phyloP scores from a whole-genome alignment of 2,888 invertebrate species.

The Ennomos fuscantarius region DNA sequence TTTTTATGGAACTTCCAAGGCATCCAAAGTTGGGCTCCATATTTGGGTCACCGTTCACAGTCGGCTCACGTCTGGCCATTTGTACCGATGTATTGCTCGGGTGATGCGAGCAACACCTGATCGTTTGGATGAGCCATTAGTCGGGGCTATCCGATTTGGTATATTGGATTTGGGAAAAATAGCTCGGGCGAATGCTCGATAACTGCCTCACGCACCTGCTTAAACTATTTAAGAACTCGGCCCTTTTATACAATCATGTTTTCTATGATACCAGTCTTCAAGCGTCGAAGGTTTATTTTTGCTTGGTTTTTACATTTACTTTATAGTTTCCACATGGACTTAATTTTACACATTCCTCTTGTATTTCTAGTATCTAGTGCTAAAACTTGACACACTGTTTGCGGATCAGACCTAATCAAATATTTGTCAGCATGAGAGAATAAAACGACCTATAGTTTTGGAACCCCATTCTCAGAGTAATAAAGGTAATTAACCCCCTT shows the following conservation, averaged over 20 bases:
- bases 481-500: too few relatives aligned
- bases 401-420: constrained; percentile 6
- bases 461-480: background rate
- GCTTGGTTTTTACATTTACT: too few relatives aligned
- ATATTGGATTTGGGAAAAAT: constrained; percentile 37
- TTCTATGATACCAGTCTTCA: too few relatives aligned
- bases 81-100: constrained; percentile 73
- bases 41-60: constrained; percentile 63
- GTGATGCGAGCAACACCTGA: constrained; percentile 71
- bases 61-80: constrained; percentile 75
- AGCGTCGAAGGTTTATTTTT: too few relatives aligned
- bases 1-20: constrained; percentile 17
- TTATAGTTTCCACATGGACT: background rate
- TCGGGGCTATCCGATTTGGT: constrained; percentile 31
- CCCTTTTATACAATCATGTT: too few relatives aligned
- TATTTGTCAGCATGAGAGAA: background rate
- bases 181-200: constrained; percentile 5
- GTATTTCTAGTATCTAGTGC: background rate
- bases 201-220: constrained; percentile 16
- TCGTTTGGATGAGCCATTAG: constrained; percentile 38
- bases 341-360: too few relatives aligned
- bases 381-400: constrained; percentile 1
- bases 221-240: constrained; percentile 1
- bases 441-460: background rate
- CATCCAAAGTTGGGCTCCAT: constrained; percentile 22